These are phyloP conservation scores for Solenopsis fugax DNA, from an alignment of 1,140 invertebrate genomes.

Conservation along the genomic window DNA sequence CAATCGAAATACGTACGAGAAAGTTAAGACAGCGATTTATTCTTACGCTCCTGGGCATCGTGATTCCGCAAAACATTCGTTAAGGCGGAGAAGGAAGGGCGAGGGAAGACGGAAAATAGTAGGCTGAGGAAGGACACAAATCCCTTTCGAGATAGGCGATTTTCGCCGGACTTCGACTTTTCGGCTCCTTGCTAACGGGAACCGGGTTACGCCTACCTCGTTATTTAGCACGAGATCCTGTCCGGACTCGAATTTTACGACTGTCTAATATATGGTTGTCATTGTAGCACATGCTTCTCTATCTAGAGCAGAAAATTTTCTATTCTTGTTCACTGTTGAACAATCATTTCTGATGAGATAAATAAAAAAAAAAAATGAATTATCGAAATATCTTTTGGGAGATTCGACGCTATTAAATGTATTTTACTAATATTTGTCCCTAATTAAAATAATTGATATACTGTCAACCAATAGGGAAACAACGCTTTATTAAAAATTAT, in stretches of 20 bases:
- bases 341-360: neutral
- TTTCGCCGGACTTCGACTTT: conserved; percentile 35
- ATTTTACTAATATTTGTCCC: neutral
- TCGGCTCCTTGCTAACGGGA: neutral
- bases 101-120: neutral
- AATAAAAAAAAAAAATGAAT: neutral
- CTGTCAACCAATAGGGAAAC: neutral
- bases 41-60: conserved; percentile 22
- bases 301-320: neutral
- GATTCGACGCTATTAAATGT: neutral
- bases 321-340: neutral
- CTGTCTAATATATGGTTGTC: conserved; percentile 54
- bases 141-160: conserved; percentile 5
- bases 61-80: conserved; percentile 50
- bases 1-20: neutral
- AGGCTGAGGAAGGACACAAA: neutral
- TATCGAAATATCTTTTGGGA: neutral
- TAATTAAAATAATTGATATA: neutral
- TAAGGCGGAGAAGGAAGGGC: neutral
- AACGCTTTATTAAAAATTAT: neutral
- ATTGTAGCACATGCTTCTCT: neutral
- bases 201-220: conserved; percentile 63
- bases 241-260: conserved; percentile 48
- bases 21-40: conserved; percentile 25
- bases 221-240: conserved; percentile 70